These are phyloP conservation scores for Pangasius larnaudii DNA, from an alignment of 2,797 vertebrate species.

Conservation along the genomic window DNA sequence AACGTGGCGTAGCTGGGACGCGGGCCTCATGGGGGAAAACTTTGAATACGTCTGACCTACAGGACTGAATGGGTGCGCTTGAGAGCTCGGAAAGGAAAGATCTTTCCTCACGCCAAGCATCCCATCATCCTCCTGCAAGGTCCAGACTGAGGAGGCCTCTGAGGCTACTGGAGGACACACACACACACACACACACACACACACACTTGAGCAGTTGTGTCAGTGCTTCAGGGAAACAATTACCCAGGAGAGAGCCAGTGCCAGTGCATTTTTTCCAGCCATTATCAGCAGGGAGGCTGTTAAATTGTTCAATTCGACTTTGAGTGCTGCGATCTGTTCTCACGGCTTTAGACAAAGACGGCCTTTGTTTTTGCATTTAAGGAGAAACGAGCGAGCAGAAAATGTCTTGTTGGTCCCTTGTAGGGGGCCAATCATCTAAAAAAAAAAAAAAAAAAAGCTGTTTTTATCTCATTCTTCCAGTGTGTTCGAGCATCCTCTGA, in stretches of 20 bases:
- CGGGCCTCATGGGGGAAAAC: neutral
- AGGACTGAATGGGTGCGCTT: neutral
- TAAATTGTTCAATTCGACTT: constrained; percentile 39
- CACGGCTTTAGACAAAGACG: constrained; percentile 50
- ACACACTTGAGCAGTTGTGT: constrained; percentile 17
- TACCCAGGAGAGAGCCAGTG: constrained; percentile 36
- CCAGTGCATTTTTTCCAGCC: constrained; percentile 58
- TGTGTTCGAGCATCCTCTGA: neutral
- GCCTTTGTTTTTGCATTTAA: constrained; percentile 46
- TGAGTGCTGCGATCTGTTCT: constrained; percentile 52
- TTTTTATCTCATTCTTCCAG: neutral
- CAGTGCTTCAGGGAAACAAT: constrained; percentile 44
- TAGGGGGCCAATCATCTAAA: neutral
- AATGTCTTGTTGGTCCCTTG: neutral
- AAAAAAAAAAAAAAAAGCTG: neutral
- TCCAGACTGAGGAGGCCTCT: neutral
- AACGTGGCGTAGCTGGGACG: neutral
- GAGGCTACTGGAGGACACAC: neutral
- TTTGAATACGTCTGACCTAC: neutral
- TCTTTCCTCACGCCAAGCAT: neutral
- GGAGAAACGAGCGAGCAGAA: constrained; percentile 19
- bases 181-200: constrained; percentile 18
- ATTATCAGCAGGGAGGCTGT: constrained; percentile 58
- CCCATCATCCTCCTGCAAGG: neutral
- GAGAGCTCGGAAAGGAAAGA: neutral